phyloP scores from a whole-genome alignment of 2,113 vertebrate species.

The Gila orcuttii region DNA sequence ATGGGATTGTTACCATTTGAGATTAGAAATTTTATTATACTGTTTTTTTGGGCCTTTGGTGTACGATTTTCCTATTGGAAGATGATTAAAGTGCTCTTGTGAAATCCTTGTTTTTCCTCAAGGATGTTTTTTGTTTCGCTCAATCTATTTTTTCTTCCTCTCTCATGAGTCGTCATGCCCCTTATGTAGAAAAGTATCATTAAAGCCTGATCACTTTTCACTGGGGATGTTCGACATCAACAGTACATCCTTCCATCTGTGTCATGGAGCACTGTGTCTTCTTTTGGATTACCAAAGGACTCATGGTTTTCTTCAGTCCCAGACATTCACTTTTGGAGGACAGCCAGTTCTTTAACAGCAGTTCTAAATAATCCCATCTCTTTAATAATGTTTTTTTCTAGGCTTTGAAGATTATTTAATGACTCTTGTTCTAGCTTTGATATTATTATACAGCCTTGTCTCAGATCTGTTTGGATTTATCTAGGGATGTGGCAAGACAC shows the following conservation, averaged over 20 bases:
- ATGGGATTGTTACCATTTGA: neutral
- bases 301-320: neutral
- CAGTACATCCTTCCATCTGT: neutral
- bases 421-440: neutral
- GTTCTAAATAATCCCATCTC: neutral
- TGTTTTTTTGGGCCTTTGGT: neutral
- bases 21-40: neutral
- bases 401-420: conserved; percentile 24
- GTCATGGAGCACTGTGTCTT: neutral
- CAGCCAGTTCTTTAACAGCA: conserved; percentile 3
- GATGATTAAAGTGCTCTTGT: neutral
- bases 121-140: neutral
- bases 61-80: neutral
- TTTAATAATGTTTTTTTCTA: conserved; percentile 8
- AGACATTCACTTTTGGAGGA: conserved; percentile 13
- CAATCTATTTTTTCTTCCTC: neutral
- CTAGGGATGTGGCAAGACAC: neutral
- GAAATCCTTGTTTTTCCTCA: neutral
- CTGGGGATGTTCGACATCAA: neutral
- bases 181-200: neutral
- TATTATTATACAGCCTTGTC: neutral
- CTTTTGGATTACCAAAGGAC: neutral
- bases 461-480: conserved; percentile 18
- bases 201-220: neutral
- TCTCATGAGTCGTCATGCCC: neutral